phyloP scores from a whole-genome alignment of 2,797 vertebrate species.

The Bryconaethiops microstoma region DNA sequence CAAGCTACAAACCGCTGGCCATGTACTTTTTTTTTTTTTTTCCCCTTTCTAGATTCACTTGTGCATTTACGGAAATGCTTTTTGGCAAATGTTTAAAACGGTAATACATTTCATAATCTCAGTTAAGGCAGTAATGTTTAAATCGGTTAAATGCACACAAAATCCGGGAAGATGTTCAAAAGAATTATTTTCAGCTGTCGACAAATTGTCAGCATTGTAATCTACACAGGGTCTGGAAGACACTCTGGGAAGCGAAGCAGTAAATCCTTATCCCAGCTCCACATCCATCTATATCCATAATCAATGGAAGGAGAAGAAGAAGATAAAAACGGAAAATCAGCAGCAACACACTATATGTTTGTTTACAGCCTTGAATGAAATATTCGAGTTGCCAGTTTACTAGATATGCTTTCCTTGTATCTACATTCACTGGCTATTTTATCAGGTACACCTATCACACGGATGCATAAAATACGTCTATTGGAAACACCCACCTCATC shows the following conservation, averaged over 20 bases:
- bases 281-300: not conserved
- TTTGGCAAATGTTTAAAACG: constrained; percentile 53
- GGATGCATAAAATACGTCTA: not conserved
- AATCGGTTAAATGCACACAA: constrained; percentile 43
- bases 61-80: constrained; percentile 40
- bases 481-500: not conserved
- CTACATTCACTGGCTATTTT: not conserved
- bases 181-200: constrained; percentile 6
- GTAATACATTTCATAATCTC: constrained; percentile 35
- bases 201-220: constrained; percentile 38
- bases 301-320: constrained; percentile 25
- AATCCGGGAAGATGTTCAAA: constrained; percentile 36
- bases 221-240: constrained; percentile 44
- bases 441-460: not conserved
- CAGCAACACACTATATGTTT: constrained; percentile 17
- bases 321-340: constrained; percentile 10
- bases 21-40: constrained; percentile 5
- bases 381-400: not conserved
- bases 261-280: not conserved
- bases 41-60: constrained; percentile 21
- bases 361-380: constrained; percentile 38
- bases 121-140: constrained; percentile 54
- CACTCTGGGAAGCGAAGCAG: constrained; percentile 1
- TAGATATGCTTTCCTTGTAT: constrained; percentile 2
- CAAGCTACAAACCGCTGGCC: not conserved